phyloP scores from a whole-genome alignment of 2,888 invertebrate species.

The Villa cingulata region DNA sequence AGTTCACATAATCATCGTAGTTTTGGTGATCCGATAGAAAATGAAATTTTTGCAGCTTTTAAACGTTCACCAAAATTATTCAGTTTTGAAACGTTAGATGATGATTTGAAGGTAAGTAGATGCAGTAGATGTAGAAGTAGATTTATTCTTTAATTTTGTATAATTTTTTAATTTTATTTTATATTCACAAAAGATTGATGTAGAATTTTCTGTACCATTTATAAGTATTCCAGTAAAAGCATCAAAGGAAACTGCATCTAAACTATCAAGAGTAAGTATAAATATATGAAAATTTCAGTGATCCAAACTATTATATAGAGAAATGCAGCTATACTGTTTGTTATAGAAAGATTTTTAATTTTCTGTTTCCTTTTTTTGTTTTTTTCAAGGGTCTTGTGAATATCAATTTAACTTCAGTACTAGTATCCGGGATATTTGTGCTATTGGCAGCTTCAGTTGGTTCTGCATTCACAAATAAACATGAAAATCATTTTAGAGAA shows the following conservation, averaged over 20 bases:
- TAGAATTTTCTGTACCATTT: conserved; percentile 43
- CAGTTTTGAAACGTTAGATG: conserved; percentile 5
- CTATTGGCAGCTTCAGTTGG: conserved; percentile 34
- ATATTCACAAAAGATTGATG: conserved; percentile 30
- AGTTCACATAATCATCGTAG: not conserved
- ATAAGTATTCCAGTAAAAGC: conserved; percentile 39
- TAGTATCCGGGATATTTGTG: conserved; percentile 37
- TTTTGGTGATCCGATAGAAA: not conserved
- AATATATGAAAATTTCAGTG: too few species aligned
- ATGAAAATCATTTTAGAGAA: not conserved
- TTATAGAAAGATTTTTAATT: too few species aligned
- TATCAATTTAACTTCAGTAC: conserved; percentile 39
- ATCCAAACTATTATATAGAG: not conserved
- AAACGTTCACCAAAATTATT: conserved; percentile 4
- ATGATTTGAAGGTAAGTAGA: not conserved
- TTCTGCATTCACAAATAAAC: not conserved
- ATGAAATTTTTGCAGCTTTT: not conserved
- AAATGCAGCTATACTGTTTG: conserved; percentile 11
- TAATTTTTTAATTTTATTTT: not conserved
- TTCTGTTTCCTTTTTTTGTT: not conserved
- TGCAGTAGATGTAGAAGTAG: not conserved
- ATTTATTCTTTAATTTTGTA: not conserved
- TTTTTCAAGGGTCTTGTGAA: conserved; percentile 30
- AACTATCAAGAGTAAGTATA: not conserved
- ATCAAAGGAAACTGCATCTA: conserved; percentile 16